Evolutionary conservation across 2,113 vertebrate genomes (phyloP).

Genomic region (Baryphthengus martii): DNA sequence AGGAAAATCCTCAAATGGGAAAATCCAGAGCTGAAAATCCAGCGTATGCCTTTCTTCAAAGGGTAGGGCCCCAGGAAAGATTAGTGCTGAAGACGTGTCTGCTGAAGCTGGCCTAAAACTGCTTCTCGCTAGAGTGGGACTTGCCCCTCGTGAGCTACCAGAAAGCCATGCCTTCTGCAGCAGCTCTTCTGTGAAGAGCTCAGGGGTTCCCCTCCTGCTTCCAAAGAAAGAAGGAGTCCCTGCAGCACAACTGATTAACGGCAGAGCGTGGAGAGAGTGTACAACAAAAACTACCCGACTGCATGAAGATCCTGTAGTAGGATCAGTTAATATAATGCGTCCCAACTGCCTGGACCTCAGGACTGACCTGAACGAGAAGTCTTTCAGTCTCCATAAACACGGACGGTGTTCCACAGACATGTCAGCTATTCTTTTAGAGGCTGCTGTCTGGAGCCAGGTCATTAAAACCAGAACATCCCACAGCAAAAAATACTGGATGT

Average conservation of each 20-base stretch:
- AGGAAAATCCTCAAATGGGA: neutral
- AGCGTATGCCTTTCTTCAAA: neutral
- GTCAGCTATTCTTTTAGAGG: neutral
- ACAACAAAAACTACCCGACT: fast-evolving
- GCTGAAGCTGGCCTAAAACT: neutral
- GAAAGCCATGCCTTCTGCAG: neutral
- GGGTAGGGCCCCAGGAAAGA: neutral
- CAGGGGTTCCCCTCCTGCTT: neutral
- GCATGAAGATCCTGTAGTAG: neutral
- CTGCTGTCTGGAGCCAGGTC: neutral
- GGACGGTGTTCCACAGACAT: neutral
- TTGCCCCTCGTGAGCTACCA: neutral
- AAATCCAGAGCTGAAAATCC: neutral
- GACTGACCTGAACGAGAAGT: neutral
- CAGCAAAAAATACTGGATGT: neutral
- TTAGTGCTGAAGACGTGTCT: neutral
- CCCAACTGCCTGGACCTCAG: neutral
- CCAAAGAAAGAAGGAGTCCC: neutral
- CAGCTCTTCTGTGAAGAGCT: neutral
- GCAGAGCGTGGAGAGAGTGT: neutral
- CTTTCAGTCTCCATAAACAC: neutral
- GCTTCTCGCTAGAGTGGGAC: fast-evolving
- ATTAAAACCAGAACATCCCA: neutral
- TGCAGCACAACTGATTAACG: neutral
- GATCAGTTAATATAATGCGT: fast-evolving